Base-by-base conservation (phyloP, 2,113 vertebrate genomes). In the Ophiodon elongatus region DNA sequence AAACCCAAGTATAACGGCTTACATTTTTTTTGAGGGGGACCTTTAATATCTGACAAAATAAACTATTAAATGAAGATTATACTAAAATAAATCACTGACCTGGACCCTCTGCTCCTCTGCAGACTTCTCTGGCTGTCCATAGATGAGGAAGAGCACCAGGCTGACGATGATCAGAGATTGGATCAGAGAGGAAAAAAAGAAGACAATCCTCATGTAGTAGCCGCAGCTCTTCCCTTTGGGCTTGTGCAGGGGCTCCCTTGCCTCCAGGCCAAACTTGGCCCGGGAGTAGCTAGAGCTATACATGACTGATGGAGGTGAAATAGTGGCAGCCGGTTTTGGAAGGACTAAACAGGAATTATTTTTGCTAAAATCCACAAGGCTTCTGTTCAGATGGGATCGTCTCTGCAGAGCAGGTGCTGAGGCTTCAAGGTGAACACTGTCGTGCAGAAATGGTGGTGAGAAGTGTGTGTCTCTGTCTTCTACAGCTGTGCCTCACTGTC, bases 101-200 rank as follows among this genome's bases (percentile, higher is more conserved):
- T 90, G 70, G 4, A 93, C 93, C 83, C 95, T 94, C 83, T 86
- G 92, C 8, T 91, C 93, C 81, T 96, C 97, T 0, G 96, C 96
- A n/a, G 92, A 91, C 9, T 89, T 95, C 72, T 96, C 96, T 0
- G 96, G 95, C 19, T 97, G 97, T 7, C 98, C 98, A 0, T 99
- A 99, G 74, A 98, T 92, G 95, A 99, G 96, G 94, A 99, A 99
- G 0, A 99, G 96, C 88, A 99, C 97, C 54, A 99, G 92, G 60
- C 98, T 97, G 88, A 97, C 91, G 84, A 99, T 99, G 90, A 99
- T 97, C 65, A 99, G 96, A 3, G 97, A 96, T 43, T 99, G 98
- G 89, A 98, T 97, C 83, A 99, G 95, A 0, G 98, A 98, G 29
- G 95, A 95, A 68, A 98, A 99, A 45, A 99, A 96, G 92, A 99